A percentile compares a stretch with the other conserved stretches of the same genome.
Conservation (phyloP, 2,888 invertebrate species). For the Notodonta ziczac region DNA sequence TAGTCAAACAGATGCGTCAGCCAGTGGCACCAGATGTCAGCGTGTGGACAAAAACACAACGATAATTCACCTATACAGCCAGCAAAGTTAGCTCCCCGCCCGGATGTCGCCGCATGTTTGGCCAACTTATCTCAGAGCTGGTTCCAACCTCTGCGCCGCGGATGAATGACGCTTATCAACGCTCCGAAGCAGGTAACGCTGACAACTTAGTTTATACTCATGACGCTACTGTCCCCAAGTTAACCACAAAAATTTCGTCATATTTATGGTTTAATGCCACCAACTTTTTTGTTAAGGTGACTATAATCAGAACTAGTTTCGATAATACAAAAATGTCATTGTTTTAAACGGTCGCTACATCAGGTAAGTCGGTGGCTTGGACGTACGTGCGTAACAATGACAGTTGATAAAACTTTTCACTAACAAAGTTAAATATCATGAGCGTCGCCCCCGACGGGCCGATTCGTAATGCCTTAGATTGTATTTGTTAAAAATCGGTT, state of each 20-base stretch:
- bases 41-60: conserved; percentile 41
- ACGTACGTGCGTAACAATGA: conserved; percentile 43
- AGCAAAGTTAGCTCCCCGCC: conserved; percentile 60
- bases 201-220: conserved; percentile 64
- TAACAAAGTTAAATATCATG: conserved; percentile 68
- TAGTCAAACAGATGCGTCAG: conserved; percentile 44
- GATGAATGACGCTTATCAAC: conserved; percentile 73
- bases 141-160: conserved; percentile 42
- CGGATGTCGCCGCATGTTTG: conserved; percentile 73
- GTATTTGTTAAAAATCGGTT: conserved; percentile 85
- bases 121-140: conserved; percentile 62
- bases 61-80: conserved; percentile 38
- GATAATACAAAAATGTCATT: too few species aligned
- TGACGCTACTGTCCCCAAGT: conserved; percentile 62
- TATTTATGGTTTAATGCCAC: conserved; percentile 28
- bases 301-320: too few species aligned
- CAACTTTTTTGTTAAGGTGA: too few species aligned
- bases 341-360: too few species aligned
- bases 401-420: conserved; percentile 60
- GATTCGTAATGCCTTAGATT: conserved; percentile 84
- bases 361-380: too few species aligned
- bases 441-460: conserved; percentile 66
- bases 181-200: conserved; percentile 52
- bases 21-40: conserved; percentile 53
- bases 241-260: conserved; percentile 29